Evolutionary conservation across 2,797 vertebrate genomes (phyloP).

Genomic region (Ciconia nigra): DNA sequence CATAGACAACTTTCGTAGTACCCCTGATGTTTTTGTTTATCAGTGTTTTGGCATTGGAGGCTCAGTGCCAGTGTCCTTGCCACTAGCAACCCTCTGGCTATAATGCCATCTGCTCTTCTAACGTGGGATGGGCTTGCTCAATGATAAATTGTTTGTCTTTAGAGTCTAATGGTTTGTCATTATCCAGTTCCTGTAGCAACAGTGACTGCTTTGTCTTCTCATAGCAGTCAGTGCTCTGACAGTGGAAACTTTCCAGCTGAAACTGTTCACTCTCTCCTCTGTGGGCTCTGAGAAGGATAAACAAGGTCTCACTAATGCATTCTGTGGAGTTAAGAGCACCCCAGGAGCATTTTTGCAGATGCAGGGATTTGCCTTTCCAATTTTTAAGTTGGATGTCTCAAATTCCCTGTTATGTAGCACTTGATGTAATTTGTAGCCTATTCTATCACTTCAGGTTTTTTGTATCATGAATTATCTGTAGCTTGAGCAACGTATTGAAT

Average conservation of each 20-base stretch:
- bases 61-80: neutral
- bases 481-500: neutral
- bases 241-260: neutral
- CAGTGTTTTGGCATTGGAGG: neutral
- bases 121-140: neutral
- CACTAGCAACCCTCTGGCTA: neutral
- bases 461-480: neutral
- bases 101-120: too few species aligned
- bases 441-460: neutral
- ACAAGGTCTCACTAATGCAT: neutral
- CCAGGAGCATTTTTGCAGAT: neutral
- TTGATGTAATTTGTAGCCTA: neutral
- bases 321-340: neutral
- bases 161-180: neutral
- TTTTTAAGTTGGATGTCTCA: neutral
- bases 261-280: neutral
- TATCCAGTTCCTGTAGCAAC: neutral
- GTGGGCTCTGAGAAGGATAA: neutral
- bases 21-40: neutral
- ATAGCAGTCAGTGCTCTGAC: neutral
- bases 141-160: neutral
- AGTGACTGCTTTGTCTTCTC: neutral
- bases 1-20: neutral
- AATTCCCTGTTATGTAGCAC: neutral
- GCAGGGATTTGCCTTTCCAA: neutral